Base-by-base conservation (phyloP, 2,888 invertebrate species). In the Megaustenia siamemsis region DNA sequence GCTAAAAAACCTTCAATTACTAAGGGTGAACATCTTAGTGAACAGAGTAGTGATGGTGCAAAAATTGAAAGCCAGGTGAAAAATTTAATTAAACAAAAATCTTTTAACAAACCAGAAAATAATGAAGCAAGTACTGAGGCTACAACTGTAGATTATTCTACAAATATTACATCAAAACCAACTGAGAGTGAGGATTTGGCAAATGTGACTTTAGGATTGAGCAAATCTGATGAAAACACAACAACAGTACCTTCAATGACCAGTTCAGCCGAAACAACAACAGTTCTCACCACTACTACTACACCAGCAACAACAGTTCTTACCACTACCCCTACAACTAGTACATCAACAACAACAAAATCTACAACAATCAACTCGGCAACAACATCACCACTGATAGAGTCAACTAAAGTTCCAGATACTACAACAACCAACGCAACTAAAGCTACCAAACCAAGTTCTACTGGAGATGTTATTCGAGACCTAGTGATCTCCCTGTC, bases 311-410 rank as follows among this genome's bases (percentile, higher is more conserved):
- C 81, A 18, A 15, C 80, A 24, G 71, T 75, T 21, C 83, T 87
- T 35, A 73, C 87, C n/a, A 38, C 88, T 15, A 43, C 86, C 32
- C 85, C 89, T 12, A 77, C 87, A 43, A 86, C 38, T 8, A 0
- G 56, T 35, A 35, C 87, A n/a, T 78, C 84, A 35, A 76, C 77
- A 71, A 83, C 69, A 53, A 73, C 73, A 40, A 18, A 32, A 68
- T 71, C 71, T 6, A n/a, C 82, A 40, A 66, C 45, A 40, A 21
- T 75, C 12, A 56, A 80, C 21, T 53, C 73, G 1, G 40, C 43
- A 4, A n/a, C 84, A 35, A 60, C 80, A 76, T 38, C 69, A 40
- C 6, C 10, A 69, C 21, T 53, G 4, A 38, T 56, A 3, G 28
- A 60, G 15, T 24, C 77, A 21, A 21, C 18, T 21, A 43, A 66